phyloP scores from a whole-genome alignment of 2,888 invertebrate species.

The Zygaena filipendulae region DNA sequence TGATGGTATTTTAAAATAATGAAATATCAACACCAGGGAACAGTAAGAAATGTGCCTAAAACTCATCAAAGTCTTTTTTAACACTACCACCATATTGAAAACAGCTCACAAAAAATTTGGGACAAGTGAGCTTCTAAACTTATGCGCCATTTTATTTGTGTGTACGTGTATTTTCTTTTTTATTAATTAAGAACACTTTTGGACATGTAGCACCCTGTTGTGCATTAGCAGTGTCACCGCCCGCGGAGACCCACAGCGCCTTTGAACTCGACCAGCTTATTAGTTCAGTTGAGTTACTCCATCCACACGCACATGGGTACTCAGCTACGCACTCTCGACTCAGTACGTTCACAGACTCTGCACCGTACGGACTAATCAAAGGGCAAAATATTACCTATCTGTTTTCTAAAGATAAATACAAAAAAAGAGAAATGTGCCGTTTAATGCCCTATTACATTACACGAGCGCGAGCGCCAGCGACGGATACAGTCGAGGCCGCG shows the following conservation, averaged over 20 bases:
- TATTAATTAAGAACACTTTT: too few relatives aligned
- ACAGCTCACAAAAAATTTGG: too few relatives aligned
- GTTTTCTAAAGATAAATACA: too few relatives aligned
- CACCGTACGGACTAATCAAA: conserved; percentile 43
- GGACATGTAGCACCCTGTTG: too few relatives aligned
- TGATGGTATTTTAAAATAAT: too few relatives aligned
- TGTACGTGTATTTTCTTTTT: too few relatives aligned
- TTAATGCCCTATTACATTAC: conserved; percentile 25
- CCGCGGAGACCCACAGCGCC: conserved; percentile 43
- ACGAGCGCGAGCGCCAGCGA: conserved; percentile 51
- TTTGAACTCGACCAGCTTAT: conserved; percentile 64
- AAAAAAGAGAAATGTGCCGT: conserved; percentile 6
- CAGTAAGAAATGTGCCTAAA: too few relatives aligned
- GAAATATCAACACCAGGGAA: too few relatives aligned
- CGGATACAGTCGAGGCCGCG: conserved; percentile 52
- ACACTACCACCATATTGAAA: too few relatives aligned
- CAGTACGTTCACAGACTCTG: conserved; percentile 52
- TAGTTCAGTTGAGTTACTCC: conserved; percentile 53
- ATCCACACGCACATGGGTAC: conserved; percentile 37
- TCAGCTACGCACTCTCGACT: conserved; percentile 37
- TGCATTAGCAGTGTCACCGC: conserved; percentile 45
- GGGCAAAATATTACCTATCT: conserved; percentile 8
- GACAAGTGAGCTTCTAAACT: too few relatives aligned
- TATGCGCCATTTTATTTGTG: too few relatives aligned
- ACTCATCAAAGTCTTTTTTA: too few relatives aligned